Evolutionary conservation across 2,888 invertebrate genomes (phyloP), one percentile per base, ranked within the genome.

Genomic region (Heterodera filipjevi): DNA sequence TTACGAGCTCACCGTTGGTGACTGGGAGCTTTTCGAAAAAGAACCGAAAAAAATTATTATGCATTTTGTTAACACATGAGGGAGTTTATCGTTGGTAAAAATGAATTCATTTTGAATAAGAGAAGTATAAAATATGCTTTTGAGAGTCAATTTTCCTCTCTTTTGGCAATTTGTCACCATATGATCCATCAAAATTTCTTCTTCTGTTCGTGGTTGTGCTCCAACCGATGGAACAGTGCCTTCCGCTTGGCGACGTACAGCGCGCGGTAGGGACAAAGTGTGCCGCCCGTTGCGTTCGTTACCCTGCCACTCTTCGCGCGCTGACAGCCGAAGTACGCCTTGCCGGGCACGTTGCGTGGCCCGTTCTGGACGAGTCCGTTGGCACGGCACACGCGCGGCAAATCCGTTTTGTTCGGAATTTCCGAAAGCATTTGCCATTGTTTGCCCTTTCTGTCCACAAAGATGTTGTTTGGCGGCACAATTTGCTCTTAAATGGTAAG

Each of bases 311-410:
- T 3, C 22, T 59, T 59, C 3, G 59, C 59, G 27, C 22, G 59
- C 59, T 59, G 59, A 59, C 59, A 59, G 59, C 59, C 59, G 27
- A 59, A 59, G 59, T 59, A 59, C 59, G 27, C 27, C 59, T 59
- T 59, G 59, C 59, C 59, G 27, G 3, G 27, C 59, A 59, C 59
- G 27, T 59, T 59, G 59, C 59, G 59, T 10, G 59, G 59, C 0
- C 59, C 59, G 59, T 59, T 59, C 27, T 59, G 59, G 59, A 59
- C 27, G 59, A 59, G 59, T n/a, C 59, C 59, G 27, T 59, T 27
- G 59, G n/a, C 59, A 59, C 59, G 59, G 59, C 59, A 59, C 19
- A 59, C 59, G 27, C 27, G n/a, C 27, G n/a, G 5, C 59, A 59
- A 59, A 6, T 59, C 59, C 27, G 27, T 12, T n/a, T 59, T 59